Evolutionary conservation across 2,797 vertebrate species (phyloP).

Genomic region (Crenichthys baileyi): DNA sequence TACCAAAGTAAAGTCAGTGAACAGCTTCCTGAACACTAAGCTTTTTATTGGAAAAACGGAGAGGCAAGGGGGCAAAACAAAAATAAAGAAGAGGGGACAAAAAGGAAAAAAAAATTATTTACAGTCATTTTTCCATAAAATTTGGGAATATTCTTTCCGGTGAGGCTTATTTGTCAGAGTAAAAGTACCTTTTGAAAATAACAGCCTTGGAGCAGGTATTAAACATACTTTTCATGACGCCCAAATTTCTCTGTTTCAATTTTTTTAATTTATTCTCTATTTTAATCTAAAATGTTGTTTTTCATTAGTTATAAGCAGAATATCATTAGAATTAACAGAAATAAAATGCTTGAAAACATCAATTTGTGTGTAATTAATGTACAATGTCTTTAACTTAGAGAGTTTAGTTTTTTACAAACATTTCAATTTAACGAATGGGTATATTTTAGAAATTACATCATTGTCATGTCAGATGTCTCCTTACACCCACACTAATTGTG

Average conservation of each 20-base stretch:
- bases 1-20: not conserved
- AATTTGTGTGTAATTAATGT: not conserved
- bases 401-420: not conserved
- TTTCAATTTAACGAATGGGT: not conserved
- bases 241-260: too few species aligned
- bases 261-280: not conserved
- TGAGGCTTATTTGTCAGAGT: not conserved
- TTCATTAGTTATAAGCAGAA: not conserved
- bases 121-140: not conserved
- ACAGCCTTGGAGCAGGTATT: not conserved
- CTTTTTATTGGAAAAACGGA: not conserved
- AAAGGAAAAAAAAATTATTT: not conserved
- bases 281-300: not conserved
- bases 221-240: not conserved
- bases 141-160: not conserved
- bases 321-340: not conserved
- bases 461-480: conserved; percentile 20
- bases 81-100: not conserved
- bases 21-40: not conserved
- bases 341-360: not conserved
- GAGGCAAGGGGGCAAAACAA: not conserved
- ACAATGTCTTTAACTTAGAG: not conserved
- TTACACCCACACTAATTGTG: conserved; percentile 11
- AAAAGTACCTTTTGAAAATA: not conserved
- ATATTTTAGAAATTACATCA: conserved; percentile 12